Conservation (phyloP, 2,113 vertebrate genomes). For the Thryonomys swinderianus region DNA sequence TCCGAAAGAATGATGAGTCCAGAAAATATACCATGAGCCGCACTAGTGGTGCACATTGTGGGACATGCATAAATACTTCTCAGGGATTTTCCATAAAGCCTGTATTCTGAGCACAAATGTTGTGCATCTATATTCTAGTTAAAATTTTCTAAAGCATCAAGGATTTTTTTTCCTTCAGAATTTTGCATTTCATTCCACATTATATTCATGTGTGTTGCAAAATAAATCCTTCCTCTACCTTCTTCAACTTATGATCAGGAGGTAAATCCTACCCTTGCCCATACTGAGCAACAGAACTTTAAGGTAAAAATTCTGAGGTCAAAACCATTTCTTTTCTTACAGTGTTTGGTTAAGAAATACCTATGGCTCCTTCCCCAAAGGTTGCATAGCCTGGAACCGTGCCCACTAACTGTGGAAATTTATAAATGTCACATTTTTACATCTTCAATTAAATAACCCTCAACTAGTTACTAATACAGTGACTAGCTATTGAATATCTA, state of each 20-base stretch:
- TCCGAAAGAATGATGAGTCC: background rate
- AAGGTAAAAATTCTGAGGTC: background rate
- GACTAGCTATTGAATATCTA: constrained; percentile 20
- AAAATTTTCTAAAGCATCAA: background rate
- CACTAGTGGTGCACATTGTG: background rate
- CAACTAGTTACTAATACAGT: background rate
- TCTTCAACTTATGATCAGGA: background rate
- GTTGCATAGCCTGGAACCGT: background rate
- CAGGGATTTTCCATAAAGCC: background rate
- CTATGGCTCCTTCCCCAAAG: background rate
- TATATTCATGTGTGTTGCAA: background rate
- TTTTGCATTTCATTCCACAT: background rate
- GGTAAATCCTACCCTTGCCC: background rate
- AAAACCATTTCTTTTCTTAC: constrained; percentile 12
- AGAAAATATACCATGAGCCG: background rate
- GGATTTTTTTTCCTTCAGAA: constrained; percentile 17
- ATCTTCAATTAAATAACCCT: background rate
- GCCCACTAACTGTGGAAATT: background rate
- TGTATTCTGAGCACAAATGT: background rate
- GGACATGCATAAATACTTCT: background rate
- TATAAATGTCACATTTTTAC: background rate
- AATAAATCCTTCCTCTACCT: background rate
- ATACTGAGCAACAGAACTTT: background rate
- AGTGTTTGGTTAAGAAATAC: background rate
- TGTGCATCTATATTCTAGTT: background rate